Evolutionary conservation across 2,113 vertebrate species (phyloP).

Genomic region (Rissa tridactyla): DNA sequence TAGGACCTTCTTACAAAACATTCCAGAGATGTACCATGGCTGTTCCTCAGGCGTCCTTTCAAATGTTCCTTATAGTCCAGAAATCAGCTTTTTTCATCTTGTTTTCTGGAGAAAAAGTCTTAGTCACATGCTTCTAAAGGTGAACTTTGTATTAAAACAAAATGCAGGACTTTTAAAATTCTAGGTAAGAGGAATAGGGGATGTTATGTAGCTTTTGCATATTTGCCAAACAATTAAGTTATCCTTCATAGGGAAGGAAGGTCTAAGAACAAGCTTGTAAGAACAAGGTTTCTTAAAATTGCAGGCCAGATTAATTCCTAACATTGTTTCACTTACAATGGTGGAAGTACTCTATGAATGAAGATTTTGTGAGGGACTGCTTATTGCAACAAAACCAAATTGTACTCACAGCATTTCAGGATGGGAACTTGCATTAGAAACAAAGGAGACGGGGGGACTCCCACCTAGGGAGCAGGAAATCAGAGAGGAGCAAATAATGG

Average conservation of each 20-base stretch:
- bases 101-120: neutral
- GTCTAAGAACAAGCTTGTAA: neutral
- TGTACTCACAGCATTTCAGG: constrained; percentile 26
- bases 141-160: neutral
- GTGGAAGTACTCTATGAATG: constrained; percentile 33
- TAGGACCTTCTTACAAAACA: neutral
- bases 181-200: neutral
- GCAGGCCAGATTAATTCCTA: constrained; percentile 24
- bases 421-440: constrained; percentile 38
- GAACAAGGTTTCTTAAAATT: constrained; percentile 17
- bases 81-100: neutral
- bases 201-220: neutral
- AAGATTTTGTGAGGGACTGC: constrained; percentile 30
- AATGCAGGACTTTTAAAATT: neutral
- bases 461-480: constrained; percentile 49
- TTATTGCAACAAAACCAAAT: constrained; percentile 37
- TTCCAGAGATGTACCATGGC: neutral
- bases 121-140: neutral
- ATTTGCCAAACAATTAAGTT: neutral
- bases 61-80: neutral
- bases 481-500: constrained; percentile 41
- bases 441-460: constrained; percentile 47
- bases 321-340: constrained; percentile 52
- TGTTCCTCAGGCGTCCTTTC: neutral
- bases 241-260: neutral